phyloP scores from a whole-genome alignment of 2,797 vertebrate species.

The Galagoides demidoff region DNA sequence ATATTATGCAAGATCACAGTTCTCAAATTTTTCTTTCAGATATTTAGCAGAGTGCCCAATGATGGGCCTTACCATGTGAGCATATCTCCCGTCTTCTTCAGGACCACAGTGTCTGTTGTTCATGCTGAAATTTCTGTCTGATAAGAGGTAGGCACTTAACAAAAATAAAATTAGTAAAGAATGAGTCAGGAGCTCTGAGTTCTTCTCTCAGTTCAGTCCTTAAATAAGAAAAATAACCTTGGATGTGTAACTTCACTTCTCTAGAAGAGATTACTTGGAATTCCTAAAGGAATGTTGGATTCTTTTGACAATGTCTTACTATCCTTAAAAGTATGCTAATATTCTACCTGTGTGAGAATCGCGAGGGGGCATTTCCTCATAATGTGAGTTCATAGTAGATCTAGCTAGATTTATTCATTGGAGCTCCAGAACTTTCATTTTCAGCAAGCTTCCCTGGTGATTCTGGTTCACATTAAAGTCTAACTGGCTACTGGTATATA shows the following conservation, averaged over 20 bases:
- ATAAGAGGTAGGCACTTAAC: background rate
- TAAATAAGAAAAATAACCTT: constrained; percentile 7
- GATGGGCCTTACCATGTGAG: background rate
- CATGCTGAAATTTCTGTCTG: constrained; percentile 13
- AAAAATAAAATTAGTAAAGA: constrained; percentile 17
- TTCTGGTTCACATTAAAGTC: constrained; percentile 9
- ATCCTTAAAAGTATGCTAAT: constrained; percentile 33
- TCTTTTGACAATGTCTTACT: constrained; percentile 10
- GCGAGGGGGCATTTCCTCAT: background rate
- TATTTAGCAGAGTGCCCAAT: background rate
- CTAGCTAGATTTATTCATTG: background rate
- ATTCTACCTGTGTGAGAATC: background rate
- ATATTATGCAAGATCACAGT: background rate
- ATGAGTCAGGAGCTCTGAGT: background rate
- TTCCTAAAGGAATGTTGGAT: background rate
- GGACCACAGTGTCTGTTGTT: background rate
- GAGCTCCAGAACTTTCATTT: background rate
- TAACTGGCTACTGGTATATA: constrained; percentile 3
- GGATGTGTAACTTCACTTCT: background rate
- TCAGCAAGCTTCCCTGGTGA: background rate
- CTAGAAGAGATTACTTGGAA: background rate
- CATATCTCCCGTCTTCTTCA: background rate
- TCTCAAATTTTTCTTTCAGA: background rate
- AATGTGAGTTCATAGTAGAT: background rate
- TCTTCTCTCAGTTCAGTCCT: background rate